phyloP scores from a whole-genome alignment of 2,113 vertebrate species.

The Otocyon megalotis region DNA sequence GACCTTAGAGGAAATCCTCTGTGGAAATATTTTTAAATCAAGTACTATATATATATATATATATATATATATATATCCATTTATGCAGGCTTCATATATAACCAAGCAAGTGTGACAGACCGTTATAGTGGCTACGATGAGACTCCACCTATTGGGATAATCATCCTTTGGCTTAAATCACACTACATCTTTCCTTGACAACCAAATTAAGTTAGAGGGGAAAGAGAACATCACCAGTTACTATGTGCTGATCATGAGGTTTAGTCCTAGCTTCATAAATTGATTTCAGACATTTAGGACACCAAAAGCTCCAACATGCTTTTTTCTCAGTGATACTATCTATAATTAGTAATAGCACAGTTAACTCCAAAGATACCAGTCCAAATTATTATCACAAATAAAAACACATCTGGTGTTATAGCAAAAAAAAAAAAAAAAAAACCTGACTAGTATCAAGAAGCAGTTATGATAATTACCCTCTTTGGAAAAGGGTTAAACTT shows the following conservation, averaged over 20 bases:
- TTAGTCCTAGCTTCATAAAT: not conserved
- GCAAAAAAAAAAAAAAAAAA: not conserved
- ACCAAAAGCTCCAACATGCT: not conserved
- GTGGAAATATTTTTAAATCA: not conserved
- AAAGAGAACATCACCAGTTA: not conserved
- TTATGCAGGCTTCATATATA: not conserved
- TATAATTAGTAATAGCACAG: not conserved
- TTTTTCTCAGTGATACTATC: not conserved
- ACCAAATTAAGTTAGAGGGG: constrained; percentile 32
- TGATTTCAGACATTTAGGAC: not conserved
- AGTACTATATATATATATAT: not conserved
- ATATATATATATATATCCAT: not conserved
- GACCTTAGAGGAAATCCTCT: not conserved
- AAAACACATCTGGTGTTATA: not conserved
- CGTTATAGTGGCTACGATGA: not conserved
- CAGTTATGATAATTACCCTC: not conserved
- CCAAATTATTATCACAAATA: not conserved
- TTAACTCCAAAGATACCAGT: constrained; percentile 1
- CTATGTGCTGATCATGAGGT: not conserved
- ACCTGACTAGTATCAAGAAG: not conserved
- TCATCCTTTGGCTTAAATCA: constrained; percentile 36
- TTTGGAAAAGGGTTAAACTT: not conserved
- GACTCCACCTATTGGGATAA: not conserved
- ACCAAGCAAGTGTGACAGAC: not conserved
- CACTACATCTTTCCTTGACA: not conserved